Base-by-base conservation (phyloP, 2,888 invertebrate species). In the Papilio protenor region DNA sequence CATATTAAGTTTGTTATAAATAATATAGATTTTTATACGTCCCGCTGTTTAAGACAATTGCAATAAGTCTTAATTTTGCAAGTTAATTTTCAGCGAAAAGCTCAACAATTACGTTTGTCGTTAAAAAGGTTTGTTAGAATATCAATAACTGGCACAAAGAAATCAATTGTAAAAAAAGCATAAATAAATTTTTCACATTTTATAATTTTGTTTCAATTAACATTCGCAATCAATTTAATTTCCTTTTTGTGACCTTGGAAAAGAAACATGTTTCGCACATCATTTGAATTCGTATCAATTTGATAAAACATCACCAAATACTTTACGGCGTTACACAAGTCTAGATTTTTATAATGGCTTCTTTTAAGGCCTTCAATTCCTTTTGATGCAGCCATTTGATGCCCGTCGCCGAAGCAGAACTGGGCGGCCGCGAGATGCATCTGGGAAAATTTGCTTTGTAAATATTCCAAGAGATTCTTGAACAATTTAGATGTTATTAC, bases 381-480 rank as follows among this genome's bases (percentile, higher is more conserved):
- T 94, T 93, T 0, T 84, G 85, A 80, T 91, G 89, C 47, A 94
- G 84, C 92, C 92, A 94, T 82, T 94, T 94, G 82, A 94, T 92
- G 40, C 94, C 94, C 0, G 94, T 92, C 1, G 94, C 94, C 0
- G 94, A 93, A 0, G 94, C 94, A 0, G 94, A 79, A 79, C 94
- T 94, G 0, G 94, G 77, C 1, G 91, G 89, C 80, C 94, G 85
- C 5, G 89, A 82, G 69, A 93, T 90, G 74, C 87, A 87, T 18
- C 94, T 94, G 84, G 1, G 21, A 21, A 21, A 23, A 45, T 10
- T 40, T 12, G 45, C 0, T 12, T 57, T 55, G 10, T 45, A 74
- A 23, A 47, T 55, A 61, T 14, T 16, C 49, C 4, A 14, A 49
- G 16, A 49, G 18, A 18, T 4, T 6, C 16, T 8, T 40, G 4